Base-by-base conservation (phyloP, 2,797 vertebrate genomes). In the Tachyglossus aculeatus region DNA sequence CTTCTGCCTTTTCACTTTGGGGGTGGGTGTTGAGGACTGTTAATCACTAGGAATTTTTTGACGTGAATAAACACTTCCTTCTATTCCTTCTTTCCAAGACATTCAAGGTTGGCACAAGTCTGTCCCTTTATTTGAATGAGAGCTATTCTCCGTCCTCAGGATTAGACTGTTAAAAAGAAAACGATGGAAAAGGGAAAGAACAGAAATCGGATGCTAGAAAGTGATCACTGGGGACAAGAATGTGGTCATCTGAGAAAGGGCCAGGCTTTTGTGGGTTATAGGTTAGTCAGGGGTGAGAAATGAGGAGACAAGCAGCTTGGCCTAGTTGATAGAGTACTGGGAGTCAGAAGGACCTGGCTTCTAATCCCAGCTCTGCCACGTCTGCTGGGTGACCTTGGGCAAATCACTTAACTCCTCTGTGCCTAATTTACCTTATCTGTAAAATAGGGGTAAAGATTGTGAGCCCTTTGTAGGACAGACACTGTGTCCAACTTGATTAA, bases 201-300 rank as follows among this genome's bases (percentile, higher is more conserved):
- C n/a, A n/a, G n/a, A n/a, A n/a, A n/a, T 68, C 16, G 5, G 33
- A 34, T 53, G 63, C 55, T 56, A 52, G 37, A 59, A 50, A 1
- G 4, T 21, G 36, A 44, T 55, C 47, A 43, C 32, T 44, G 13
- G 43, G 69, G 21, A 65, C 13, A 2, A 5, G 43, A 43, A 62
- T 40, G 3, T 27, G 39, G 57, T 72, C 54, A 22, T 50, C 57
- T 65, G 72, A 55, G 50, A 52, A 57, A 29, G 50, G 22, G 59
- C 60, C 70, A 63, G 40, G 19, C 8, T 56, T 52, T 37, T 55
- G 56, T 54, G 19, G 71, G 43, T 69, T 34, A 22, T 12, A 31
- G 41, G 16, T 25, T 38, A 57, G 63, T 51, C 29, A 24, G 19
- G 66, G 39, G 24, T 51, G 54, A 64, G 45, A 53, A 7, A 22